Conservation (phyloP, 1,140 invertebrate genomes). For the Araneus ventricosus region DNA sequence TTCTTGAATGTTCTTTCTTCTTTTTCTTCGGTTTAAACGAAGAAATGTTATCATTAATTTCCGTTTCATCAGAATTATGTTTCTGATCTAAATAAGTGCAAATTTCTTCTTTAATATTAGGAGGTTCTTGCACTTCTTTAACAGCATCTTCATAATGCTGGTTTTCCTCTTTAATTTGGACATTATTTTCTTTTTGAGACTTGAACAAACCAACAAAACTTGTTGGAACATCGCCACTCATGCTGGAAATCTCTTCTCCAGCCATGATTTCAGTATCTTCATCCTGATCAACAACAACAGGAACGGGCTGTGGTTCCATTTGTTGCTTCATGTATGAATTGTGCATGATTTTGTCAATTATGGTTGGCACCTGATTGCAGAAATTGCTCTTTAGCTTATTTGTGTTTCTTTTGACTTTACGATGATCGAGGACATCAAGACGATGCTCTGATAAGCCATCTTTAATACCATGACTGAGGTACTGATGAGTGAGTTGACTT, state of each 20-base stretch:
- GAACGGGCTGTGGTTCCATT: constrained; percentile 3
- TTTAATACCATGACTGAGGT: constrained; percentile 69
- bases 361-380: constrained; percentile 43
- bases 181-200: constrained; percentile 41
- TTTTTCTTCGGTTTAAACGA: constrained; percentile 44
- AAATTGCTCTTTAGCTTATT: constrained; percentile 52
- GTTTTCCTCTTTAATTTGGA: neutral
- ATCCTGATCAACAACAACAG: constrained; percentile 62
- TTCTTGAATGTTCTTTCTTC: constrained; percentile 60
- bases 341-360: constrained; percentile 65
- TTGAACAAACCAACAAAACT: constrained; percentile 66
- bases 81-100: neutral
- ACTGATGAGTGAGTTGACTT: constrained; percentile 72
- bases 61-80: neutral
- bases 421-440: constrained; percentile 58
- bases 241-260: constrained; percentile 66
- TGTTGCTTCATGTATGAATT: constrained; percentile 40
- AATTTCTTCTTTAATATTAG: constrained; percentile 19
- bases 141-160: neutral
- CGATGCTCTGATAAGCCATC: constrained; percentile 67
- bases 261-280: constrained; percentile 72
- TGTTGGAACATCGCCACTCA: constrained; percentile 45
- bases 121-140: neutral
- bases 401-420: constrained; percentile 55
- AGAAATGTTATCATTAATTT: constrained; percentile 6